These are phyloP conservation scores for Leptinotarsa peninsularis DNA, from an alignment of 2,888 invertebrate genomes.

Conservation along the genomic window DNA sequence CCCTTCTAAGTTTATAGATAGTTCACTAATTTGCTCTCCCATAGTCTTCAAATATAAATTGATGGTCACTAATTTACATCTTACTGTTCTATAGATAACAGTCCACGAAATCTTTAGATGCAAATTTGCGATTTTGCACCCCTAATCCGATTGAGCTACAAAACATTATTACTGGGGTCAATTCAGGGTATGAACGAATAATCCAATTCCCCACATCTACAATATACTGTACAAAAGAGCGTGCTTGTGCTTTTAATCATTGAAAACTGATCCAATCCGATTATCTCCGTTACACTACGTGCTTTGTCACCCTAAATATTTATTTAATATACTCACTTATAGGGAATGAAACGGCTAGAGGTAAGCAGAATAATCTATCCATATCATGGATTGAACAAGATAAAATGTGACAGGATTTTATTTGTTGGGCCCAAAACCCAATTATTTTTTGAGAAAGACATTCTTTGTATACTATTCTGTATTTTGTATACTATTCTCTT, in stretches of 20 bases:
- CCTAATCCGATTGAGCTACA: conserved; percentile 17
- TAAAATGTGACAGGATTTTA: not conserved
- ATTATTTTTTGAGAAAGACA: not conserved
- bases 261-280: conserved; percentile 43
- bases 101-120: not conserved
- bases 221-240: conserved; percentile 11
- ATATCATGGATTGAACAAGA: not conserved
- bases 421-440: not conserved
- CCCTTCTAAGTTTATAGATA: too few species aligned
- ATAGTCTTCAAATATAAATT: too few species aligned
- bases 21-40: too few species aligned
- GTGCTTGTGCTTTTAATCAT: conserved; percentile 39
- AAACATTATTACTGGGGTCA: conserved; percentile 8
- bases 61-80: too few species aligned
- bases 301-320: conserved; percentile 28
- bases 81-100: not conserved
- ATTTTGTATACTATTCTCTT: too few species aligned
- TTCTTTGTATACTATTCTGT: too few species aligned
- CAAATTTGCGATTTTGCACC: not conserved
- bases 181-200: conserved; percentile 15
- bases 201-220: conserved; percentile 20
- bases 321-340: conserved; percentile 34
- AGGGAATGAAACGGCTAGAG: conserved; percentile 24
- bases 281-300: conserved; percentile 40
- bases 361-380: not conserved